Evolutionary conservation across 2,797 vertebrate species (phyloP), one percentile per base, ranked within the genome.

Genomic region (Momotus momota): DNA sequence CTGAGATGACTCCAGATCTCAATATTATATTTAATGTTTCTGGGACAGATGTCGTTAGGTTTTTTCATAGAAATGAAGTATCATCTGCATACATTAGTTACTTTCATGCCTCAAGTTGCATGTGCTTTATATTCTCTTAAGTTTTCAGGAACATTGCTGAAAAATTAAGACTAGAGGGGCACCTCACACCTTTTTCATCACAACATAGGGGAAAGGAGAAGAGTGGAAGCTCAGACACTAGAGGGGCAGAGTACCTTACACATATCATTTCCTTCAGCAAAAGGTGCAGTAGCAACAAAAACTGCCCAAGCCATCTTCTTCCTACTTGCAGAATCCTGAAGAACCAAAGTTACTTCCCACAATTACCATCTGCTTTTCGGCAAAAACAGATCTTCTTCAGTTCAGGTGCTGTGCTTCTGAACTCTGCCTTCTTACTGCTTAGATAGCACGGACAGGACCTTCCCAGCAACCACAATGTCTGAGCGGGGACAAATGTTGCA

Each of bases 1-100:
- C 91, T 94, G 95, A 95, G 71, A 60, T 9, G 81, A 90, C 91
- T 96, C 82, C 88, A 81, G 94, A 95, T 90, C 57, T 90, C 80
- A 82, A 29, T 67, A 94, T 92, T 77, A 61, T 58, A 95, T 94
- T 95, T 92, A 89, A 89, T 89, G 88, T 88, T 97, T 77, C 95
- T 80, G 86, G 89, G 78, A 96, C 81, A 94, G 94, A 95, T 85
- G 93, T 81, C 84, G 20, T 72, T 88, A 87, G 49, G 78, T 45
- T 70, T 89, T 92, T 96, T 72, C 86, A 78, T 13, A 86, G 61
- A 41, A 94, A 72, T 14, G 73, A 62, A 43, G 9, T 9, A 88
- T 54, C 77, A 96, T 83, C 72, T 95, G 81, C 82, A 96, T 67
- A 91, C 31, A 92, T 93, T 90, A 94, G 58, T 74, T 94, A 90